A percentile compares a stretch with the other conserved stretches of the same genome.
Conservation (phyloP, 2,113 vertebrate species). For the Crotalus horridus region DNA sequence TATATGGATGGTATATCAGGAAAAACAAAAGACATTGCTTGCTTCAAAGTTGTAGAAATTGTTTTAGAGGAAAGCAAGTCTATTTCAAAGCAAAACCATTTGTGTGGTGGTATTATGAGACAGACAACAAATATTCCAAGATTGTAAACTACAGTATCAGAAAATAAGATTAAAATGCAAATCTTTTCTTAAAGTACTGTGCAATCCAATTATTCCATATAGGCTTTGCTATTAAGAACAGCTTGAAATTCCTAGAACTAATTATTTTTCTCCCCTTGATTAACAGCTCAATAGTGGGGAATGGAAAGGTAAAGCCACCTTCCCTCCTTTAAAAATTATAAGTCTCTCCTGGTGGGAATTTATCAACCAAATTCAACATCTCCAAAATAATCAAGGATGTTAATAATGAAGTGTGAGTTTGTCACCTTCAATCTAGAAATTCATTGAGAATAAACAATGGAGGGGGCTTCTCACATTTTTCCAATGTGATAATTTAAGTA, state of each 20-base stretch:
- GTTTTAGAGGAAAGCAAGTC: background rate
- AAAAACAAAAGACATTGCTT: background rate
- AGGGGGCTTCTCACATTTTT: slow-evolving; percentile 45
- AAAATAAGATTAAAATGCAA: background rate
- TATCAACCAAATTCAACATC: background rate
- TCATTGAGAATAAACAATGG: background rate
- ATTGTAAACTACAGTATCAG: background rate
- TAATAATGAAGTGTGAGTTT: background rate
- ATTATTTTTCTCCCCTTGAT: background rate
- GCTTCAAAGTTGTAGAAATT: background rate
- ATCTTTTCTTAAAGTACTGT: background rate
- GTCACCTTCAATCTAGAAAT: background rate
- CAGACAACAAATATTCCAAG: background rate
- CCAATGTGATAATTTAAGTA: slow-evolving; percentile 56
- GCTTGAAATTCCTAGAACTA: background rate
- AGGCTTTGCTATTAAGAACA: background rate
- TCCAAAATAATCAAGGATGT: background rate
- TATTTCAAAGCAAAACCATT: background rate
- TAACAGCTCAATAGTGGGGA: background rate
- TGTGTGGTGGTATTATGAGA: background rate
- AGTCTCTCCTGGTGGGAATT: background rate
- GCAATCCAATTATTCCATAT: background rate
- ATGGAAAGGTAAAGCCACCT: background rate
- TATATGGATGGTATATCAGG: background rate
- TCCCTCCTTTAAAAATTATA: background rate